Evolutionary conservation across 2,797 vertebrate species (phyloP), one percentile per base, ranked within the genome.

Genomic region (Thamnophis elegans): DNA sequence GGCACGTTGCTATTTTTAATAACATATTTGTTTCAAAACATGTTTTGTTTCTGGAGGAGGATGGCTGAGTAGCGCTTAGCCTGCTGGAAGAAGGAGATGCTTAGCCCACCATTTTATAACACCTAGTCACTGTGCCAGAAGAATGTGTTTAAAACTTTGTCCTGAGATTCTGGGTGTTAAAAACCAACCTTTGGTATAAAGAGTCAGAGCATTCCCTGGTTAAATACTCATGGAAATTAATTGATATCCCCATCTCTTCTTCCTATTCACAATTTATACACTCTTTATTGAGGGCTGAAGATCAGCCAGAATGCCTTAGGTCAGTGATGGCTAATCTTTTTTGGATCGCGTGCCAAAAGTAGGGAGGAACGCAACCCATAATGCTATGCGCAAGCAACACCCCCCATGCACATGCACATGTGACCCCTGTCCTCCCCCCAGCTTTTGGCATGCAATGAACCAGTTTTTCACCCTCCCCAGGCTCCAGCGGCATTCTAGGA

Each of bases 1-100:
- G 0, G 0, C 9, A 36, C 1, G 0, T 26, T 0, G 0, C 6
- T 0, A 60, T 62, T 85, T 87, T 85, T 88, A 0, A 0, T 0
- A 1, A n/a, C 1, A 16, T 65, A 28, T 60, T 93, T 1, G 0
- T 85, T 93, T 78, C 91, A 53, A 60, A 87, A 20, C 0, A 0
- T 58, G 0, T 0, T 0, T 0, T 60, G 22, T 58, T 73, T 47
- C 2, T 0, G 32, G 53, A 22, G 85, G 42, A 0, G 7, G 58
- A 55, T 4, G 6, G 32, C 85, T 58, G 4, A 53, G 0, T 0
- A 56, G 25, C 47, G 58, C 65, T 62, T 54, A 54, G 18, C 87
- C 90, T 92, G 0, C 20, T n/a, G 8, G 53, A 62, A 62, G 91
- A 87, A 85, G 0, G 14, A 47, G 14, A 42, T 53, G 51, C 60